Base-by-base conservation (phyloP, 1,140 invertebrate species). In the Drosophila paulistorum region DNA sequence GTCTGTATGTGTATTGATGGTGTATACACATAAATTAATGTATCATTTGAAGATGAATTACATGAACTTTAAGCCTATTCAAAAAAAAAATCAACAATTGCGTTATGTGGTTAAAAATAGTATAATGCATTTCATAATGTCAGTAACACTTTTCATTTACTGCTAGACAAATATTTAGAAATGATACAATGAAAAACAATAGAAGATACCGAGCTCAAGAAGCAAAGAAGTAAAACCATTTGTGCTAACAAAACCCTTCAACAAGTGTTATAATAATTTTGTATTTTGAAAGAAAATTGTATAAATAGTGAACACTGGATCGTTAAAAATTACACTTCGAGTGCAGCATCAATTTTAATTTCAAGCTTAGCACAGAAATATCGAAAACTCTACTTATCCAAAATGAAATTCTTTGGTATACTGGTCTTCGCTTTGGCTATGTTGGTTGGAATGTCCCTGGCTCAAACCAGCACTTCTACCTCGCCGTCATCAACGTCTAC, bases 361-460 rank as follows among this genome's bases (percentile, higher is more conserved):
- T 61, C 51, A 63, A 54, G 65, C 57, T 48, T 13, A 73, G 37
- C 41, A 17, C 20, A 41, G 37, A 68, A 58, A 59, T 10, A 9
- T 33, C 17, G n/a, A 30, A 59, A 17, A 14, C n/a, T 23, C 20
- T 48, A 59, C 65, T 13, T 2, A 45, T 57, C 17, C 13, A 89
- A 51, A 20, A 89, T 89, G 84, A 89, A 89, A 48, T 81, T 81
- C 67, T 58, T 75, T 33, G 55, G 65, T 33, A 55, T 75, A 17
- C 17, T 89, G 26, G 26, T 81, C 14, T 64, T 84, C n/a, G 74
- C 33, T 41, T 45, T 39, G 0, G 26, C 45, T 20, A 6, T 84
- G 41, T 26, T 42, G n/a, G 65, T 26, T 4, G 51, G 65, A 3
- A 9, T 42, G 35, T 41, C 20, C 0, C 48, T 30, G n/a, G n/a